Base-by-base conservation (phyloP, 2,888 invertebrate species). In the Pogonocherus hispidulus region DNA sequence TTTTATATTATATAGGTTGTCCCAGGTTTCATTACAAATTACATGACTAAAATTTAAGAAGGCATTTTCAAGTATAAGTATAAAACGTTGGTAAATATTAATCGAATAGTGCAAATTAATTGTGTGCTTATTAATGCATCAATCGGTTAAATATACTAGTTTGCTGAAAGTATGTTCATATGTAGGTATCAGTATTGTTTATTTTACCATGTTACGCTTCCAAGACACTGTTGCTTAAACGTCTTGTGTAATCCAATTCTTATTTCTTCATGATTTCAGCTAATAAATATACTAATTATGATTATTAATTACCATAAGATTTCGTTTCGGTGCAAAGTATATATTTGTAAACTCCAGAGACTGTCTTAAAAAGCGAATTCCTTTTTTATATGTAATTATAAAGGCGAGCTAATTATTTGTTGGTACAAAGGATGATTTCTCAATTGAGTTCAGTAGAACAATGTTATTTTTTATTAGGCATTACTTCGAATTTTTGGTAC, bases 151-250 rank as follows among this genome's bases (percentile, higher is more conserved):
- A n/a, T n/a, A n/a, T n/a, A n/a, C n/a, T 27, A 27, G 3, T 27
- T 27, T 27, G 8, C 27, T 8, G 27, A 5, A 27, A 8, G 27
- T 27, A 27, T 27, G 3, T 27, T 8, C 27, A 8, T 27, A 27
- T 5, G 27, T 5, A 27, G 27, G 27, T 47, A 47, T 59, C 16
- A 23, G n/a, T n/a, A 47, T 32, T 47, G 59, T 41, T 47, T 59
- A 41, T 41, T 56, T 56, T 59, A 59, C 27, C 46, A 27, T 63
- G 63, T 63, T 63, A 63, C 63, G 63, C 54, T 63, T 52, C 46
- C 35, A 66, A 74, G 71, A 66, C 64, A 41, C 46, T 27, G 46
- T 62, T 62, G 32, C 62, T 49, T 55, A 66, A 66, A 37, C 19
- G 9, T 14, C 35, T 55, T 60, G 55, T 52, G 66, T 32, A 66